Conservation (phyloP, 2,797 vertebrate genomes). For the Peromyscus attwateri region DNA sequence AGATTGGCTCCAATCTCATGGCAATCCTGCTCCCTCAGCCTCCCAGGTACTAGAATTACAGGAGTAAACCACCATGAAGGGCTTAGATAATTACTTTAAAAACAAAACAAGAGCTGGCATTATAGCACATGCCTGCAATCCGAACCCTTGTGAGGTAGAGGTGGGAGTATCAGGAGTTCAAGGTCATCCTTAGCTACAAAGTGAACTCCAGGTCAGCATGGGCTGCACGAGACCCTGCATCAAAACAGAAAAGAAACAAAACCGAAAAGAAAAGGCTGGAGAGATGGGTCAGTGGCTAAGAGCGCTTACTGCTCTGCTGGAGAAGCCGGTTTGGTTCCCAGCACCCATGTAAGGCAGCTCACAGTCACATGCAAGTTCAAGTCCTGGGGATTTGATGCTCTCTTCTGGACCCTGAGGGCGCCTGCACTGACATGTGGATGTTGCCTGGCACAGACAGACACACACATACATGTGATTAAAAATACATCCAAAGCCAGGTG, state of each 20-base stretch:
- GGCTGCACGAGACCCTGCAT: background rate
- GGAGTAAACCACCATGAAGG: background rate
- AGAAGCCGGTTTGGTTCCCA: background rate
- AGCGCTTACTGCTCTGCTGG: background rate
- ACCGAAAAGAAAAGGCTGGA: background rate
- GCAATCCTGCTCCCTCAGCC: background rate
- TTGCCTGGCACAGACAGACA: background rate
- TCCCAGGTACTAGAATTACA: background rate
- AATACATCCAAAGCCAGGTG: background rate
- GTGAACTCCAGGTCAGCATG: background rate
- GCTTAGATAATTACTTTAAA: background rate
- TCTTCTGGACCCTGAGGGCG: background rate
- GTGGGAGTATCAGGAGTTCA: background rate
- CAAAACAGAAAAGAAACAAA: background rate
- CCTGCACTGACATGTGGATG: background rate
- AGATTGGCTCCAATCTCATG: background rate
- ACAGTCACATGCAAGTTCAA: background rate
- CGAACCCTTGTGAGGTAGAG: background rate
- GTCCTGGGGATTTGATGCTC: background rate
- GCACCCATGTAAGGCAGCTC: accelerated
- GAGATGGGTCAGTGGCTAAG: background rate
- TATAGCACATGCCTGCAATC: background rate
- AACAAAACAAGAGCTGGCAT: background rate
- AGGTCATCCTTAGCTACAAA: background rate
- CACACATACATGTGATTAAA: background rate